Percentiles rank a stretch among this genome's conserved stretches.
These are phyloP conservation scores for Dendrophyllia cribrosa DNA, from an alignment of 64 coral and sea anemone genomes.

Conservation along the genomic window DNA sequence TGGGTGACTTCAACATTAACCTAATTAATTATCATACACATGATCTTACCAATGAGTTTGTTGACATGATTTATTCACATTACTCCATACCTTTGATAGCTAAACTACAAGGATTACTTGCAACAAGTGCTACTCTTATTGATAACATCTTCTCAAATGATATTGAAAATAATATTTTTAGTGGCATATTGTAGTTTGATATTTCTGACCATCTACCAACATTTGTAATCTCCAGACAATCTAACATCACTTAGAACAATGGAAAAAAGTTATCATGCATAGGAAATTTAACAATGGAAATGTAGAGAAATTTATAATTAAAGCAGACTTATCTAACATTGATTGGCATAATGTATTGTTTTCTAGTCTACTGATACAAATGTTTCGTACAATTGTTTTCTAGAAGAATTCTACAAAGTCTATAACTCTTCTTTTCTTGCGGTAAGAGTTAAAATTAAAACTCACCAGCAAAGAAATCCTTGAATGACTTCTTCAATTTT, in stretches of 20 bases:
- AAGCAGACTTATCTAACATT: neutral
- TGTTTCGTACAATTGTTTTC: neutral
- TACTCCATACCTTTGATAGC: too few relatives aligned
- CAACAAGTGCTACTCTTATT: too few relatives aligned
- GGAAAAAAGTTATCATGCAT: neutral
- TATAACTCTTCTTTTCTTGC: neutral
- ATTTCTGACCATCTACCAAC: neutral
- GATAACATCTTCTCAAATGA: too few relatives aligned
- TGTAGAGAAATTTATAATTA: slow-evolving; percentile 12
- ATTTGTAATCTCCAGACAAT: neutral
- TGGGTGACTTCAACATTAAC: too few relatives aligned
- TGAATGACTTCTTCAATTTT: neutral
- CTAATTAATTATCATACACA: too few relatives aligned
- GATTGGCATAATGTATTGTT: neutral
- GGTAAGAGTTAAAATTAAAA: neutral
- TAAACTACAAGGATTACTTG: too few relatives aligned
- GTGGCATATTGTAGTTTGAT: too few relatives aligned
- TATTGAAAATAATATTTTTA: too few relatives aligned
- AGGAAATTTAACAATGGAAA: neutral
- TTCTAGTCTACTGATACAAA: neutral
- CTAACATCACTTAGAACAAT: neutral
- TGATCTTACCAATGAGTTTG: too few relatives aligned
- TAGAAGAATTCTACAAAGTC: neutral
- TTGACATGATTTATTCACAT: too few relatives aligned
- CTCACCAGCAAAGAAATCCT: neutral